These are phyloP conservation scores for Heterochromis multidens DNA, from an alignment of 2,113 vertebrate species.

Conservation along the genomic window DNA sequence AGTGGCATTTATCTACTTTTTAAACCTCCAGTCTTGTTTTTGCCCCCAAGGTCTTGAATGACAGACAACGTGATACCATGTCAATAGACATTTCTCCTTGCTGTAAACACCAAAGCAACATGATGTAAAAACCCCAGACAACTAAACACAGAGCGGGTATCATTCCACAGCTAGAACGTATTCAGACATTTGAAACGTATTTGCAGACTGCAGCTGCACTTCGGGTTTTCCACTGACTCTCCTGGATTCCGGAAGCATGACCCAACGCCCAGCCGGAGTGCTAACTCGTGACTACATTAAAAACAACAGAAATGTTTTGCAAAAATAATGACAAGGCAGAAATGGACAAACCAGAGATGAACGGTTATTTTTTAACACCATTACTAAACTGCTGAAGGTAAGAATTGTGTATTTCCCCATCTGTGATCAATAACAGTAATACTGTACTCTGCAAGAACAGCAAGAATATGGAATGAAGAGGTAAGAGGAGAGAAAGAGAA, in stretches of 20 bases:
- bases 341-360: neutral
- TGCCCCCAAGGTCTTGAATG: neutral
- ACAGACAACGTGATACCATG: neutral
- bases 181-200: conserved; percentile 36
- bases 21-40: neutral
- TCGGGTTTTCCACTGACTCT: conserved; percentile 26
- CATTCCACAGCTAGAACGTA: conserved; percentile 45
- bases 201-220: conserved; percentile 53
- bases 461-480: neutral
- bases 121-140: neutral
- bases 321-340: neutral
- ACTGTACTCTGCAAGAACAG: neutral
- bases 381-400: neutral
- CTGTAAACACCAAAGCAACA: neutral
- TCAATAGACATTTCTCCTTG: neutral
- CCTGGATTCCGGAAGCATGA: conserved; percentile 23
- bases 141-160: conserved; percentile 8
- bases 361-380: neutral
- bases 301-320: neutral
- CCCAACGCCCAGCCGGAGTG: neutral
- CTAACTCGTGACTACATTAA: conserved; percentile 1
- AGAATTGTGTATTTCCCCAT: neutral
- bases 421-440: neutral
- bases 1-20: neutral
- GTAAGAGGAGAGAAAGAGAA: neutral